Conservation (phyloP, 1,140 invertebrate genomes). For the Drosophila grimshawi region DNA sequence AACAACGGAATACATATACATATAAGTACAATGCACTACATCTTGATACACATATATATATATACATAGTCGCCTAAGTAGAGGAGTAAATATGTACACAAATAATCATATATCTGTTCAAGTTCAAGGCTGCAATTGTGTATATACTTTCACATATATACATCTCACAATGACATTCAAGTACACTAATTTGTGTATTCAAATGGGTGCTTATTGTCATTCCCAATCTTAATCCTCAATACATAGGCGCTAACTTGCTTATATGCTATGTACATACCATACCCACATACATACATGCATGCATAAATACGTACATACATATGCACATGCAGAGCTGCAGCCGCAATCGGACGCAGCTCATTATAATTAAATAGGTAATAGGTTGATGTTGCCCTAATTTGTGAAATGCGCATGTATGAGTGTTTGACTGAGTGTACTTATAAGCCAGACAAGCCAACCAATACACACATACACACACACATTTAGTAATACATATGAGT, state of each 20-base stretch:
- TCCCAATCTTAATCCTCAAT: slow-evolving; percentile 29
- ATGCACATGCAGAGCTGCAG: slow-evolving; percentile 18
- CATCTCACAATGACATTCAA: background rate
- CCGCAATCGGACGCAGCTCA: slow-evolving; percentile 68
- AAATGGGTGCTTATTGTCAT: slow-evolving; percentile 7
- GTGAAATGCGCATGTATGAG: slow-evolving; percentile 28
- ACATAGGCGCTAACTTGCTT: slow-evolving; percentile 8
- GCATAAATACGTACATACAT: background rate
- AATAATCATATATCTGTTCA: background rate
- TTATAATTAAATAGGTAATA: slow-evolving; percentile 80
- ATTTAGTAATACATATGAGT: slow-evolving; percentile 18
- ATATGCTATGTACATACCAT: background rate
- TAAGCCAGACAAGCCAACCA: slow-evolving; percentile 53
- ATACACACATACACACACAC: slow-evolving; percentile 27
- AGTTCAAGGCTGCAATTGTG: slow-evolving; percentile 29
- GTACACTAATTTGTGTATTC: background rate
- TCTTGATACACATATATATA: too few relatives aligned
- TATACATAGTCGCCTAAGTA: too few relatives aligned
- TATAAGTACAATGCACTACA: too few relatives aligned
- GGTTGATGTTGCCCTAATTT: slow-evolving; percentile 71
- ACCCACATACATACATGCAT: background rate
- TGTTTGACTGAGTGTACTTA: slow-evolving; percentile 39
- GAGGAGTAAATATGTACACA: too few relatives aligned
- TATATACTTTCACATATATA: background rate
- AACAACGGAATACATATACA: too few relatives aligned